Evolutionary conservation across 1,140 invertebrate species (phyloP), one percentile per base, ranked within the genome.

Genomic region (Thaumatotibia leucotreta): DNA sequence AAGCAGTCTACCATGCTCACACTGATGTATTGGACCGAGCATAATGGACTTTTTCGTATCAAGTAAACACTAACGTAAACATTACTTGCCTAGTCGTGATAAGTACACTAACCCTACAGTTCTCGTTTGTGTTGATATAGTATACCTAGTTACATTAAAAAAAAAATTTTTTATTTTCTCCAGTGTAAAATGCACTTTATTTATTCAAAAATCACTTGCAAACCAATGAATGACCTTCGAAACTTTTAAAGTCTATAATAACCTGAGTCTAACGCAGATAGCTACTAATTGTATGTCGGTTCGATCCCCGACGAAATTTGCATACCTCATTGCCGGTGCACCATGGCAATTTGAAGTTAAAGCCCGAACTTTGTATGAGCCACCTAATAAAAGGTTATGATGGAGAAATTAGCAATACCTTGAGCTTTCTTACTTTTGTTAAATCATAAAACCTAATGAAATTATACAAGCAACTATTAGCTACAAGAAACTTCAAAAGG

Each of bases 351-450:
- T 54, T 54, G 23, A 27, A 24, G 23, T 14, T 54, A 54, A 54
- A 54, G 50, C 50, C 23, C 50, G n/a, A 54, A 54, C 50, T 54
- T 54, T 14, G 23, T 45, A 45, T 45, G 23, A 54, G 23, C 10
- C n/a, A 24, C 50, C 50, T 54, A 54, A 54, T 54, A 54, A 54
- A 54, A 24, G 50, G 50, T 54, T 54, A 27, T 54, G 50, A 45
- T 54, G 50, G 50, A 54, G 50, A 54, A 54, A 54, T 54, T 54
- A 54, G 17, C 10, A 54, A 54, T 54, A 54, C 50, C 50, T 27
- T 54, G 9, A 33, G 39, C 39, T 45, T 45, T 45, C 39, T 45
- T 45, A 45, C 39, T 45, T 45, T 45, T 45, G 39, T 45, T 45
- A 45, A 17, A 45, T 45, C 11, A 45, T 45, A 45, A 45, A 45